A percentile compares a stretch with the other conserved stretches of the same genome.
phyloP scores from a whole-genome alignment of 2,113 vertebrate genomes.

The Entosphenus tridentatus region DNA sequence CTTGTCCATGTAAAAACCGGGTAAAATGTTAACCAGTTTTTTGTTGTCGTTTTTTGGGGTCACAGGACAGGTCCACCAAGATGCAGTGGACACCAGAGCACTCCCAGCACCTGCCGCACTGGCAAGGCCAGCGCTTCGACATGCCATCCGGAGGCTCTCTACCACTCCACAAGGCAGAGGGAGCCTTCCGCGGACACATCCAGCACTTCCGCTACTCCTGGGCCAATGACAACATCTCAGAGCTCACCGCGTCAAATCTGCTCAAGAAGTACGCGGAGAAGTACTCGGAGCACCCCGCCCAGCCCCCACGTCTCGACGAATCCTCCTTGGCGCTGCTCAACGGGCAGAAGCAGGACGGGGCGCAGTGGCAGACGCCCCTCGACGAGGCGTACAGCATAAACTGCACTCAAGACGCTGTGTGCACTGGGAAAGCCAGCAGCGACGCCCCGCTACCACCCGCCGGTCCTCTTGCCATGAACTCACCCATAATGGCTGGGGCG shows the following conservation, averaged over 20 bases:
- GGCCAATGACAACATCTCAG: conserved; percentile 98
- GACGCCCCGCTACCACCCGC: conserved; percentile 60
- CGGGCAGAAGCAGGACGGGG: conserved; percentile 73
- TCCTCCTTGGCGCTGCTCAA: conserved; percentile 57
- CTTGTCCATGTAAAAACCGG: background rate
- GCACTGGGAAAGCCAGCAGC: conserved; percentile 79
- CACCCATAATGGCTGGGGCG: background rate
- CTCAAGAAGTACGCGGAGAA: conserved; percentile 98
- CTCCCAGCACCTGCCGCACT: conserved; percentile 39
- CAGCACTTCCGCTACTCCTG: conserved; percentile 97
- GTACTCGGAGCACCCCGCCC: conserved; percentile 84
- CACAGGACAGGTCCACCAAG: conserved; percentile 22
- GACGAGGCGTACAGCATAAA: conserved; percentile 89
- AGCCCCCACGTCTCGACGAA: conserved; percentile 71
- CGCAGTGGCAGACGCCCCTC: conserved; percentile 59
- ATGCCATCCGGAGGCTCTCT: conserved; percentile 91
- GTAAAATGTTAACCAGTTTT: background rate
- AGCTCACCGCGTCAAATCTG: conserved; percentile 86
- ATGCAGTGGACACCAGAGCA: conserved; percentile 99
- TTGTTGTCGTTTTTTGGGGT: background rate
- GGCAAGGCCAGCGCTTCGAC: conserved; percentile 98
- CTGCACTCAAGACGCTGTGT: conserved; percentile 78
- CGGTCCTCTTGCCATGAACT: conserved; percentile 2
- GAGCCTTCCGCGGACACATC: conserved; percentile 69
- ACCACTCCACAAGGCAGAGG: conserved; percentile 89